Conservation (phyloP, 2,888 invertebrate genomes). For the Proisotoma minuta region DNA sequence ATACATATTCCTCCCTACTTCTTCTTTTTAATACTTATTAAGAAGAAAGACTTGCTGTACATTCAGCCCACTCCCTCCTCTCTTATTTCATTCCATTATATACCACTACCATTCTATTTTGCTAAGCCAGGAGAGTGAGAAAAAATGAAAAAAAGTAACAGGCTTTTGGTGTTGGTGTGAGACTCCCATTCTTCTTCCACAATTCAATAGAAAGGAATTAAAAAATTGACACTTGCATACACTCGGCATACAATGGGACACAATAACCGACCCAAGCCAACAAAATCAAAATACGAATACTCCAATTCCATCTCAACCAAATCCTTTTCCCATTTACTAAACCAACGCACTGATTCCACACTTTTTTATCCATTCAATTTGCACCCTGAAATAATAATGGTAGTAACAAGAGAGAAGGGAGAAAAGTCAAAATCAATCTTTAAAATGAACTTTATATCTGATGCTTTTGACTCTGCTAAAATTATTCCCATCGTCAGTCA, state of each 20-base stretch:
- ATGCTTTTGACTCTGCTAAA: conserved; percentile 19
- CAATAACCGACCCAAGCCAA: conserved; percentile 14
- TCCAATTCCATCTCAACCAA: background rate
- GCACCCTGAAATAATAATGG: background rate
- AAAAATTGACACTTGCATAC: conserved; percentile 46
- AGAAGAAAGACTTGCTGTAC: background rate
- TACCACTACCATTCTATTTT: background rate
- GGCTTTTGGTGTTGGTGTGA: background rate
- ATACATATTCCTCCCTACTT: background rate
- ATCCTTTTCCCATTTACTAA: conserved; percentile 13
- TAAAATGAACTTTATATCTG: too few relatives aligned
- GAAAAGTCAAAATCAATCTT: background rate
- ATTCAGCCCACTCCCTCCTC: background rate
- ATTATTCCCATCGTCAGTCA: conserved; percentile 9
- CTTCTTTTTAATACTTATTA: background rate
- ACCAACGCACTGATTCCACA: background rate
- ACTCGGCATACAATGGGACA: background rate
- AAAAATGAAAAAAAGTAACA: background rate
- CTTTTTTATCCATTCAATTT: conserved; percentile 1
- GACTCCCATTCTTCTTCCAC: conserved; percentile 15
- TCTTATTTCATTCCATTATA: conserved; percentile 1
- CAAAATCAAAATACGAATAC: conserved; percentile 15
- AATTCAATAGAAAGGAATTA: conserved; percentile 38
- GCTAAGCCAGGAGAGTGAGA: background rate
- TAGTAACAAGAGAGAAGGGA: background rate